Conservation (phyloP, 1,140 invertebrate species). For the Telenomus remus region DNA sequence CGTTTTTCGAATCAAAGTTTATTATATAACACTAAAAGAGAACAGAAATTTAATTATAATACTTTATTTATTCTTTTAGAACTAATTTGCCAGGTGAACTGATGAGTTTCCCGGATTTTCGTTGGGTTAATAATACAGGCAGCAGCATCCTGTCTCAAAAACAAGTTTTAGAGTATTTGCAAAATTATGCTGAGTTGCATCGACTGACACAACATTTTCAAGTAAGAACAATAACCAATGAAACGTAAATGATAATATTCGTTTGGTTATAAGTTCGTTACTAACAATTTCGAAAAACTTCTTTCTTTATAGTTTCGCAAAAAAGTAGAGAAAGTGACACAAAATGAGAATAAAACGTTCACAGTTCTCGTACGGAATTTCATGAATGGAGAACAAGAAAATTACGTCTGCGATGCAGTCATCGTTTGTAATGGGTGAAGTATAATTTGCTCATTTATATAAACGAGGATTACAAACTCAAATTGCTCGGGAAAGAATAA, state of each 20-base stretch:
- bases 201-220: conserved; percentile 76
- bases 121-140: conserved; percentile 71
- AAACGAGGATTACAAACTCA: not conserved
- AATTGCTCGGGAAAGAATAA: not conserved
- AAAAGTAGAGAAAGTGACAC: conserved; percentile 64
- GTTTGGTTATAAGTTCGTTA: no score
- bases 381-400: conserved; percentile 60
- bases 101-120: conserved; percentile 86
- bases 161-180: conserved; percentile 80
- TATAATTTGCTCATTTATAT: conserved; percentile 5
- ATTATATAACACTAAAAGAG: no score
- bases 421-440: conserved; percentile 81
- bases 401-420: conserved; percentile 77
- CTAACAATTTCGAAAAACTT: no score
- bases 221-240: conserved; percentile 62
- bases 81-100: conserved; percentile 86
- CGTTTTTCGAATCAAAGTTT: not conserved
- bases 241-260: no score
- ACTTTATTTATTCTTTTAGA: conserved; percentile 75
- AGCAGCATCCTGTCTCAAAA: conserved; percentile 77
- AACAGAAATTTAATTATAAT: no score
- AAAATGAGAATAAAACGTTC: conserved; percentile 34
- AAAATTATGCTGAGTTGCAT: conserved; percentile 78
- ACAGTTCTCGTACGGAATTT: conserved; percentile 69
- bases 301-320: conserved; percentile 66